Conservation (phyloP, 2,797 vertebrate species). For the Pteropus rufus region DNA sequence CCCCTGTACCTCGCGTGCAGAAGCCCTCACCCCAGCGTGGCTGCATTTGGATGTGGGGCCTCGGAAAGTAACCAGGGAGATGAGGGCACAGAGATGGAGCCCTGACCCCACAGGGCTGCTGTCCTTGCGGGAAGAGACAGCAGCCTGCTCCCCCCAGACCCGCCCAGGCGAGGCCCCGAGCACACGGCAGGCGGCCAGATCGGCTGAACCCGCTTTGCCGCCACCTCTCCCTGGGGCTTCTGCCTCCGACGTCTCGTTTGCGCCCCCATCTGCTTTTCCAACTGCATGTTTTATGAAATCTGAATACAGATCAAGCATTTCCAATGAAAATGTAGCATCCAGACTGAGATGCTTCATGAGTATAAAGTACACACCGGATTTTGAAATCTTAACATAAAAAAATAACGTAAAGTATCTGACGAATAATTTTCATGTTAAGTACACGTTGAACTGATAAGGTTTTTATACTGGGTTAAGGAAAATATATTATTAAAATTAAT, state of each 20-base stretch:
- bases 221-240: too few relatives aligned
- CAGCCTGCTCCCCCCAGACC: too few relatives aligned
- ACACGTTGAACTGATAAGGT: not conserved
- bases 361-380: not conserved
- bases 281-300: not conserved
- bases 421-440: not conserved
- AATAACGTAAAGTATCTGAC: not conserved
- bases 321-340: not conserved
- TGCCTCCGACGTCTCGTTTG: too few relatives aligned
- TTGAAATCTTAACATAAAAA: not conserved
- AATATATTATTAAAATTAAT: not conserved
- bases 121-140: not conserved
- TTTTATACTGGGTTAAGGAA: not conserved
- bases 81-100: not conserved
- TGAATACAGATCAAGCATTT: not conserved
- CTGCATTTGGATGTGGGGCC: not conserved
- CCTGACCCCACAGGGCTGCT: not conserved
- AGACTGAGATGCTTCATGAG: not conserved
- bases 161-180: not conserved
- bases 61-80: not conserved
- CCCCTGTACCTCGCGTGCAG: not conserved
- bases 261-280: not conserved
- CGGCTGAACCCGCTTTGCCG: too few relatives aligned
- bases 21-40: not conserved
- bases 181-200: not conserved